phyloP scores from a whole-genome alignment of 2,797 vertebrate genomes.

The Brachyalestes nurse region DNA sequence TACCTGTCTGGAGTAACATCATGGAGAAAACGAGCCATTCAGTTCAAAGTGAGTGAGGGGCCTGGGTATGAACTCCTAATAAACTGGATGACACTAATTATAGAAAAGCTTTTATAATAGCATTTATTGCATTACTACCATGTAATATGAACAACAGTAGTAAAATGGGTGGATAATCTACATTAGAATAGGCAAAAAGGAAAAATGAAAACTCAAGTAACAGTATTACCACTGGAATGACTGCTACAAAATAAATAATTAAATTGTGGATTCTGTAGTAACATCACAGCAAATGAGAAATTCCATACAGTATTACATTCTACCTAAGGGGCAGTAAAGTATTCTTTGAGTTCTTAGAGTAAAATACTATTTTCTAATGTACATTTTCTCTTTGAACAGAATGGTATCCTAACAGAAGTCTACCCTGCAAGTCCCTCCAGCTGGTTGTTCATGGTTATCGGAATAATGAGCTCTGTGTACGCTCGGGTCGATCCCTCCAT shows the following conservation, averaged over 20 bases:
- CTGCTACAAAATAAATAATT: neutral
- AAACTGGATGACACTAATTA: no score
- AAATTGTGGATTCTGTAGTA: neutral
- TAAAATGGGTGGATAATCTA: neutral
- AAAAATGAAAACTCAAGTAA: no score
- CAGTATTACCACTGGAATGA: neutral
- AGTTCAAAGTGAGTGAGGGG: slow-evolving; percentile 80
- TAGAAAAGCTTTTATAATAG: neutral
- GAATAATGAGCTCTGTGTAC: slow-evolving; percentile 88
- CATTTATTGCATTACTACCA: neutral
- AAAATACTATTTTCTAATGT: neutral
- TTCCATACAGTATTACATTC: no score
- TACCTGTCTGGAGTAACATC: slow-evolving; percentile 86
- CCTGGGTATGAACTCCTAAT: no score
- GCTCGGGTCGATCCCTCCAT: slow-evolving; percentile 84
- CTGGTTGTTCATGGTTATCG: slow-evolving; percentile 88
- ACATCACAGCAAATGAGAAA: neutral
- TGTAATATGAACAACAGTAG: neutral
- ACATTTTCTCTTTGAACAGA: slow-evolving; percentile 74
- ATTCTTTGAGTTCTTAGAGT: neutral
- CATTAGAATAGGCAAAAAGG: no score
- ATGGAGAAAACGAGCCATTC: slow-evolving; percentile 89
- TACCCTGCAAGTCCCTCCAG: slow-evolving; percentile 93
- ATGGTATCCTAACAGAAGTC: slow-evolving; percentile 89
- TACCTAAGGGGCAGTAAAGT: neutral